These are phyloP conservation scores for Pholis gunnellus DNA, from an alignment of 2,113 vertebrate species.

Conservation along the genomic window DNA sequence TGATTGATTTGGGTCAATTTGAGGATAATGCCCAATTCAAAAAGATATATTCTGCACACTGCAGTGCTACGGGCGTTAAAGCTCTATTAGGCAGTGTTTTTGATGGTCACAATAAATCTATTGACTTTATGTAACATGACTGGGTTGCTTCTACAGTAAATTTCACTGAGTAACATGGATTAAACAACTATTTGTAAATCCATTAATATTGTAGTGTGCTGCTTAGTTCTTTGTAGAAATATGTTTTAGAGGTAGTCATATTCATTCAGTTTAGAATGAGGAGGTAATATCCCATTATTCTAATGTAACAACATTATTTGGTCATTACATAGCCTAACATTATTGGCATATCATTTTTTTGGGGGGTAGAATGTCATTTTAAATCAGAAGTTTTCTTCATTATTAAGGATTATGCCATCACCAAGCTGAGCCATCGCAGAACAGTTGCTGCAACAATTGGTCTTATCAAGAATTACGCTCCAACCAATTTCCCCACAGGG, in stretches of 20 bases:
- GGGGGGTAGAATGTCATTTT: neutral
- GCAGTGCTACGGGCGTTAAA: neutral
- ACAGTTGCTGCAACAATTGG: no score
- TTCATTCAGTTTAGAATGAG: neutral
- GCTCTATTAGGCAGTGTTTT: neutral
- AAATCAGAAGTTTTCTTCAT: neutral
- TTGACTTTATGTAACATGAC: neutral
- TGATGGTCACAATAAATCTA: neutral
- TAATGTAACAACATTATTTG: neutral
- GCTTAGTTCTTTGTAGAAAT: neutral
- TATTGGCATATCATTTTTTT: neutral
- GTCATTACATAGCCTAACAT: neutral
- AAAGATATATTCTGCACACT: neutral
- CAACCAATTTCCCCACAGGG: no score
- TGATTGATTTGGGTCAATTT: slow-evolving; percentile 6
- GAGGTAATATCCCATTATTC: neutral
- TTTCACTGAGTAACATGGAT: neutral
- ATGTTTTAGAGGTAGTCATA: neutral
- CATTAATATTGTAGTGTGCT: neutral
- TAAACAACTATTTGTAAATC: neutral
- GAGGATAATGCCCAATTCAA: neutral
- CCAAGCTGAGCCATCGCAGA: no score
- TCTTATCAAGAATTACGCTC: no score
- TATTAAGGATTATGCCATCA: no score
- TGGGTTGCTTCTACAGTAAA: neutral